Percentiles rank a stretch among this genome's conserved stretches.
Evolutionary conservation across 2,888 invertebrate genomes (phyloP).

Genomic region (Cerceris ruficornis): DNA sequence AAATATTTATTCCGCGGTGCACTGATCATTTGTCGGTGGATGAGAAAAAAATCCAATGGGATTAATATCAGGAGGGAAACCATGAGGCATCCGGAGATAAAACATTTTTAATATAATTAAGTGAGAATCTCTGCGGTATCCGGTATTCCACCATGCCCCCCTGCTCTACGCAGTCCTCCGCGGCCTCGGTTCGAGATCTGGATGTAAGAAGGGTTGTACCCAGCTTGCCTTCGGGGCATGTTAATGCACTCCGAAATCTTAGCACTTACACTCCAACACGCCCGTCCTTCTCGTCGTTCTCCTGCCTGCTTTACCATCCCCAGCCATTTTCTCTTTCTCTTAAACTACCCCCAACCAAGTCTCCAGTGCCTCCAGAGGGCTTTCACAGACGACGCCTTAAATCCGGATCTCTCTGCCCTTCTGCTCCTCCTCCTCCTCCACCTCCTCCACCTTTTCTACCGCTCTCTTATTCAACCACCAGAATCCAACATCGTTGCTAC

Average conservation of each 20-base stretch:
- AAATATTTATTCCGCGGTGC: not conserved
- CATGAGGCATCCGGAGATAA: constrained; percentile 60
- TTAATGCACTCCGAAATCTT: constrained; percentile 82
- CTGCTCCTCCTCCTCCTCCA: constrained; percentile 5
- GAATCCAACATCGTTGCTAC: constrained; percentile 41
- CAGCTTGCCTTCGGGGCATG: constrained; percentile 80
- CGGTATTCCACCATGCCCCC: constrained; percentile 48
- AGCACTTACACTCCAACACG: constrained; percentile 82
- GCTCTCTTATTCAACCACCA: constrained; percentile 56
- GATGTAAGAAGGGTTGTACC: constrained; percentile 82
- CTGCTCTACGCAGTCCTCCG: constrained; percentile 62
- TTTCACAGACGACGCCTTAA: constrained; percentile 81
- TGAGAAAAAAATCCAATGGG: constrained; percentile 13
- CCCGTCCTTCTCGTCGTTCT: constrained; percentile 63
- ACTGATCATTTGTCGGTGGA: not conserved
- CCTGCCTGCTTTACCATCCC: constrained; percentile 67
- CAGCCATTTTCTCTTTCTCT: constrained; percentile 81
- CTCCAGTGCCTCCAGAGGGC: constrained; percentile 78
- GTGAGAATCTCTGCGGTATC: constrained; percentile 79
- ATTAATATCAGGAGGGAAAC: constrained; percentile 19
- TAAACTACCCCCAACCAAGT: constrained; percentile 74
- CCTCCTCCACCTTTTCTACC: too few relatives aligned
- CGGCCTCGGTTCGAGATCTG: constrained; percentile 74
- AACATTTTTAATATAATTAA: constrained; percentile 82
- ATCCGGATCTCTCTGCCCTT: constrained; percentile 78